Conservation (phyloP, 2,113 vertebrate species). For the Micronycteris hirsuta region DNA sequence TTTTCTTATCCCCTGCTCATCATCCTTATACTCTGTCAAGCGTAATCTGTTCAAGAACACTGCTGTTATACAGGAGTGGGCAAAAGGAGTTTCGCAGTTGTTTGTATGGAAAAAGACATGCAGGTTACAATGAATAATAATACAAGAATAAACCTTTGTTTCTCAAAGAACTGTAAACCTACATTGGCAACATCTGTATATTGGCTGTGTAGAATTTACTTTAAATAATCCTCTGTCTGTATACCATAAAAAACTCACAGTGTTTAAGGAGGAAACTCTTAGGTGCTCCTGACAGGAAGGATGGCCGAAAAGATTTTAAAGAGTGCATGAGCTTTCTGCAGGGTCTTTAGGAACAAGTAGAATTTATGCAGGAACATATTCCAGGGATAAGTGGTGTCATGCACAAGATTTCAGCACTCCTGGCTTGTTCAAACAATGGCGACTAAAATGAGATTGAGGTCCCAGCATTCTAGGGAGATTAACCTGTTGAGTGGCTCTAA, state of each 20-base stretch:
- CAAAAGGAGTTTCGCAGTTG: too few relatives aligned
- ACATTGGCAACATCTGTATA: background rate
- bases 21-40: background rate
- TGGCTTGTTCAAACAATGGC: background rate
- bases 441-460: background rate
- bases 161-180: background rate
- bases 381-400: background rate
- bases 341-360: background rate
- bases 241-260: background rate
- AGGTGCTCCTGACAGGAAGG: background rate
- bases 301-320: background rate
- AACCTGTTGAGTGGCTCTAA: background rate
- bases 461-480: background rate
- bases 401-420: background rate
- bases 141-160: too few relatives aligned
- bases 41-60: background rate
- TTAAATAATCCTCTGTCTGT: background rate
- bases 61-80: background rate
- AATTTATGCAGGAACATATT: background rate
- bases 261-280: background rate
- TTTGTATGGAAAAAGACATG: too few relatives aligned
- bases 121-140: too few relatives aligned
- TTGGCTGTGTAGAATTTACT: background rate
- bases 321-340: background rate
- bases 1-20: background rate